Base-by-base conservation (phyloP, 2,797 vertebrate genomes). In the Mareca strepera region DNA sequence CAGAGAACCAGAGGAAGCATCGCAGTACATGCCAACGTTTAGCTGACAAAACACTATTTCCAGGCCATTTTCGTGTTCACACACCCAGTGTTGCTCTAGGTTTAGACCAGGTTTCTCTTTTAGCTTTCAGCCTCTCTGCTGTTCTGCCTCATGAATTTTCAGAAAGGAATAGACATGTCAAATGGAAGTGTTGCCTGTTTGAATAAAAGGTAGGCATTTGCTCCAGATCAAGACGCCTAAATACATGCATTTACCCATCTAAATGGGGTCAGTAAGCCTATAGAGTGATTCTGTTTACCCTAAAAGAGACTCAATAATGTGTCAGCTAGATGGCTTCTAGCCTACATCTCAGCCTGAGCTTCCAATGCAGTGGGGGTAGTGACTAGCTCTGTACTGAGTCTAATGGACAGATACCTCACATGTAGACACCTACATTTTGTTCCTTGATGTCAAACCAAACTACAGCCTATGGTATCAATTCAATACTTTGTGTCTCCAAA, bases 21-120 rank as follows among this genome's bases (percentile, higher is more conserved):
- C 8, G 1, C 22, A n/a, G 14, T 10, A 17, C 5, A 1, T 1
- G 52, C 1, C 44, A 73, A n/a, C 11, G 31, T 37, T 75, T 15
- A 33, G 33, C 62, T 60, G 31, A 12, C 56, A 66, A 75, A 26
- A 29, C 26, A 6, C 3, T 6, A 48, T 82, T 37, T 17, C 62
- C 26, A 48, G 41, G 43, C 21, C 28, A 39, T 70, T 83, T 64
- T 85, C 37, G 33, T 81, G n/a, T n/a, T 1, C 7, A 6, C 5
- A 4, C 37, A 76, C 28, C 8, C 18, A 14, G 11, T 3, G 2
- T 6, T 37, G 46, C 60, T 60, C 16, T 2, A 29, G 15, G 10
- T 50, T 78, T 59, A 82, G 17, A 4, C 18, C 7, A n/a, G 44
- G 31, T 37, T 26, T 62, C 13, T 69, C 28, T 53, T 48, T 17